phyloP scores from a whole-genome alignment of 2,888 invertebrate genomes.

The Hyposoter didymator region DNA sequence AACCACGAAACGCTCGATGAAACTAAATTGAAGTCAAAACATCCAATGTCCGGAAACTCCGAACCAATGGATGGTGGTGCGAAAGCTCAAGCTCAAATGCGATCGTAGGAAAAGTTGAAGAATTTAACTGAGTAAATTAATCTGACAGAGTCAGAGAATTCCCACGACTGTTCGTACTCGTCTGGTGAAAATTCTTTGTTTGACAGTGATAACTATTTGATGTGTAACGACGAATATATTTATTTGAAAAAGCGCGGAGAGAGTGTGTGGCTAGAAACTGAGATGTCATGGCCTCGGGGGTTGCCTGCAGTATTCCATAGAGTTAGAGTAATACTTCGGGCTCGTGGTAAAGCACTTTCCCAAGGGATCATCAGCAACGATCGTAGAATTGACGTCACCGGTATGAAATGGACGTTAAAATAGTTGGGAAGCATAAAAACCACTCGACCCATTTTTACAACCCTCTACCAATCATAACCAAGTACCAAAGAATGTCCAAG shows the following conservation, averaged over 20 bases:
- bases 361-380: slow-evolving; percentile 2
- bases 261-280: not conserved
- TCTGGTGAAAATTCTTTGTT: not conserved
- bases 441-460: slow-evolving; percentile 3
- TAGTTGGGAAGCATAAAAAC: not conserved
- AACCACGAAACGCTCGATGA: not conserved
- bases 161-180: not conserved
- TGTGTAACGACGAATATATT: not conserved
- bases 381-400: slow-evolving; percentile 14
- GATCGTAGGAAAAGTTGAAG: not conserved
- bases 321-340: not conserved
- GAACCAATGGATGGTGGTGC: not conserved
- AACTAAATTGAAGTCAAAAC: not conserved
- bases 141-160: not conserved
- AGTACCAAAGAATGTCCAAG: not conserved
- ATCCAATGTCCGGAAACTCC: not conserved
- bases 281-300: slow-evolving; percentile 10
- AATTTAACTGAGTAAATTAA: not conserved
- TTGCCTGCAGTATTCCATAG: not conserved
- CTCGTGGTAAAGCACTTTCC: slow-evolving; percentile 1
- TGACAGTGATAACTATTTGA: not conserved
- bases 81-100: not conserved
- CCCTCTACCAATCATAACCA: not conserved
- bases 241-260: not conserved
- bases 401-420: slow-evolving; percentile 7